These are phyloP conservation scores for Gobio gobio DNA, from an alignment of 2,113 vertebrate genomes.

Conservation along the genomic window DNA sequence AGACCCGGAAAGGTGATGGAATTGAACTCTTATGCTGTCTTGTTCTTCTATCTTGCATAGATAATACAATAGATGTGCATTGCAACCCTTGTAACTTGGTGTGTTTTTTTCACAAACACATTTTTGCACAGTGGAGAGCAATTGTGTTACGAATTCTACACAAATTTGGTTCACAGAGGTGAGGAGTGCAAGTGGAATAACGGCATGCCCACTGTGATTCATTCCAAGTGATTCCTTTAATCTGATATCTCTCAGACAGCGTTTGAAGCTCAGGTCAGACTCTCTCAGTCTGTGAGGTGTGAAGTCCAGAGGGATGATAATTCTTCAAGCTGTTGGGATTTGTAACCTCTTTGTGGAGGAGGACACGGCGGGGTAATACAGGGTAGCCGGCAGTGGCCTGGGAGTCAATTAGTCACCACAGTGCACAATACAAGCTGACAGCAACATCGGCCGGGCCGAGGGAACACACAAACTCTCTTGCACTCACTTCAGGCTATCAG, in stretches of 20 bases:
- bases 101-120: not conserved
- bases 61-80: not conserved
- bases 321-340: slow-evolving; percentile 42
- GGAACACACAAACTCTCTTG: slow-evolving; percentile 31
- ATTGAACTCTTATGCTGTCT: not conserved
- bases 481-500: slow-evolving; percentile 22
- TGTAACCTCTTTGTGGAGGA: slow-evolving; percentile 40
- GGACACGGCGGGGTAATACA: not conserved
- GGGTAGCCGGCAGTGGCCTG: slow-evolving; percentile 35
- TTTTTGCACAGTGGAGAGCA: not conserved
- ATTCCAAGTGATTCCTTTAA: not conserved
- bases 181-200: not conserved
- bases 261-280: slow-evolving; percentile 37
- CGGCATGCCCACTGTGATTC: not conserved
- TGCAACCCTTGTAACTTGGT: not conserved
- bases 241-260: slow-evolving; percentile 10
- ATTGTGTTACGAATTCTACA: not conserved
- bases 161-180: not conserved
- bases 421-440: slow-evolving; percentile 50
- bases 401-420: slow-evolving; percentile 54
- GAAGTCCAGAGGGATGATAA: slow-evolving; percentile 35
- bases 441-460: slow-evolving; percentile 28
- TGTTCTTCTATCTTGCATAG: not conserved
- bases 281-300: slow-evolving; percentile 1
- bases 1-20: not conserved